Evolutionary conservation across 1,140 invertebrate genomes (phyloP).

Genomic region (Halictus rubicundus): DNA sequence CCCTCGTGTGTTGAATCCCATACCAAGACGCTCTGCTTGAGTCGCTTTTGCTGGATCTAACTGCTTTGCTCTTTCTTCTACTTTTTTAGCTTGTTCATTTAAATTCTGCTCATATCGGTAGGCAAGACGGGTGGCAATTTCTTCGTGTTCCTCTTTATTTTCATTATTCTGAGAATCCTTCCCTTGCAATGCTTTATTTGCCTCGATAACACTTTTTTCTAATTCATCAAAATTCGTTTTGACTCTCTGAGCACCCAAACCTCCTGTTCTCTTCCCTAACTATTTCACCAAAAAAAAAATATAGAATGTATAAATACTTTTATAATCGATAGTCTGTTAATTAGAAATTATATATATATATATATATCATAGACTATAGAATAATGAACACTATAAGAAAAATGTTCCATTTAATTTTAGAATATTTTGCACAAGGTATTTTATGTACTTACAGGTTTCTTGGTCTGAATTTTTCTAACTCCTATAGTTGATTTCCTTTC

Average conservation of each 20-base stretch:
- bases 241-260: conserved; percentile 98
- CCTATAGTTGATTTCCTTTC: conserved; percentile 88
- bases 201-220: conserved; percentile 91
- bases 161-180: conserved; percentile 79
- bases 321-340: background rate
- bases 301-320: background rate
- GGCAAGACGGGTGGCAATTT: conserved; percentile 89
- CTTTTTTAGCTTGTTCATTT: conserved; percentile 87
- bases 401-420: background rate
- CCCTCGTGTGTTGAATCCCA: conserved; percentile 89
- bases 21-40: conserved; percentile 95
- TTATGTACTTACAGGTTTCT: conserved; percentile 82
- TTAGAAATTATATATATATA: background rate
- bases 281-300: conserved; percentile 63
- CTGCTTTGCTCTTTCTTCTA: conserved; percentile 88
- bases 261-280: conserved; percentile 91
- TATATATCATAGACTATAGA: no score
- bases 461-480: conserved; percentile 84
- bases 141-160: conserved; percentile 82
- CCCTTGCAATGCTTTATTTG: conserved; percentile 88
- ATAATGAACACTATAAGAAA: background rate
- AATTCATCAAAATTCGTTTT: conserved; percentile 97
- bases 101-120: conserved; percentile 89
- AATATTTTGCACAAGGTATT: background rate
- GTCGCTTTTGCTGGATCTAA: conserved; percentile 93